Evolutionary conservation across 2,888 invertebrate genomes (phyloP).

Genomic region (Schizotus pectinicornis): DNA sequence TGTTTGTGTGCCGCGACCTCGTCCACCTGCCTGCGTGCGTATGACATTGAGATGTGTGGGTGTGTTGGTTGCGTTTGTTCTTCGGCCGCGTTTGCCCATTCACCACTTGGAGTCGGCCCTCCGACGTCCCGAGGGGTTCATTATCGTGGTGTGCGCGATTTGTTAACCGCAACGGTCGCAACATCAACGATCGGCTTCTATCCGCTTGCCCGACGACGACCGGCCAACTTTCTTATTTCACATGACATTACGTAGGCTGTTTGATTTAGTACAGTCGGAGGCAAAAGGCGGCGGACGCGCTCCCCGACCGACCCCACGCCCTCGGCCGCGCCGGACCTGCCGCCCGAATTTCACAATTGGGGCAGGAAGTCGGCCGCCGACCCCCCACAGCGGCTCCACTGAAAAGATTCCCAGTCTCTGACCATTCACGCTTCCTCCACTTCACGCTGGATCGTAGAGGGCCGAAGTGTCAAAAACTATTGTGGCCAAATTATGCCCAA

Average conservation of each 20-base stretch:
- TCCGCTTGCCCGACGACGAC: conserved; percentile 13
- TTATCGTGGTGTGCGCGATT: neutral
- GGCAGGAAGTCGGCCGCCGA: too few species aligned
- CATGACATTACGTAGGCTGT: conserved; percentile 33
- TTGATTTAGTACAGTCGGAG: conserved; percentile 28
- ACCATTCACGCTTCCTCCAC: too few species aligned
- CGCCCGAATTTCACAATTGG: too few species aligned
- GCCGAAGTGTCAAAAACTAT: too few species aligned
- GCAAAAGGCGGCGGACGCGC: conserved; percentile 18
- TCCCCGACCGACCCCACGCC: neutral
- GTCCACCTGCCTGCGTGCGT: conserved; percentile 52
- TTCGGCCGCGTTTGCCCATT: conserved; percentile 13
- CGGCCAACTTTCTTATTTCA: conserved; percentile 36
- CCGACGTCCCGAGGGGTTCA: neutral
- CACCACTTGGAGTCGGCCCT: conserved; percentile 1
- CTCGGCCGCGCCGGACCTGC: too few species aligned
- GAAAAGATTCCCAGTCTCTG: too few species aligned
- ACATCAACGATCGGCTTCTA: neutral
- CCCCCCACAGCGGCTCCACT: too few species aligned
- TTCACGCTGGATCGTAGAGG: too few species aligned
- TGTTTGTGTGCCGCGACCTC: conserved; percentile 41
- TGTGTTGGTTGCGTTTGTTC: conserved; percentile 40
- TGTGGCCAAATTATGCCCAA: too few species aligned
- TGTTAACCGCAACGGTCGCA: neutral
- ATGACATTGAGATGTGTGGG: conserved; percentile 55